phyloP scores from a whole-genome alignment of 2,888 invertebrate genomes.

The Lordiphosa andalusiaca region DNA sequence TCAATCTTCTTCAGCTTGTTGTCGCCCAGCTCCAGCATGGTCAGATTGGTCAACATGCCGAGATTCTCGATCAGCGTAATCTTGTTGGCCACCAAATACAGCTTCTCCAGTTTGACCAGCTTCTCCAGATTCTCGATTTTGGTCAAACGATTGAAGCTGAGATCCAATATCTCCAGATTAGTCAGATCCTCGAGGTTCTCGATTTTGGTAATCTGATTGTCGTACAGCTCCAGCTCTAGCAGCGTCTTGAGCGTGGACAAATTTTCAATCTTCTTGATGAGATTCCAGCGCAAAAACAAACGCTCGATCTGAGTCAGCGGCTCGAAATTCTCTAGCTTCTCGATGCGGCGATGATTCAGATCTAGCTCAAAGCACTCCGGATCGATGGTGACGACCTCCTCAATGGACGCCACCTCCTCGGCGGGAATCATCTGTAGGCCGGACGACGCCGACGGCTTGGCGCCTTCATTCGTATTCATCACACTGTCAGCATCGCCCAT shows the following conservation, averaged over 20 bases:
- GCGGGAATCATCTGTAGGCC: slow-evolving; percentile 58
- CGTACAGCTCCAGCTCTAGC: slow-evolving; percentile 95
- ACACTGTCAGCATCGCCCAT: slow-evolving; percentile 61
- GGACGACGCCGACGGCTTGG: slow-evolving; percentile 37
- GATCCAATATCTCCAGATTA: slow-evolving; percentile 93
- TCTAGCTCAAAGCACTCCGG: slow-evolving; percentile 83
- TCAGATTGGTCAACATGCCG: slow-evolving; percentile 88
- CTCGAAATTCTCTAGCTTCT: slow-evolving; percentile 91
- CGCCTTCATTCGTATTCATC: slow-evolving; percentile 19
- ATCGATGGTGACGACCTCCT: slow-evolving; percentile 77
- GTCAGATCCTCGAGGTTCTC: slow-evolving; percentile 93
- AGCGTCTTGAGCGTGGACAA: slow-evolving; percentile 88
- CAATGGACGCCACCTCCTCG: slow-evolving; percentile 68
- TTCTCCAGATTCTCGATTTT: slow-evolving; percentile 91
- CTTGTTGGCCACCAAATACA: slow-evolving; percentile 95
- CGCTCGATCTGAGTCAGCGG: slow-evolving; percentile 87
- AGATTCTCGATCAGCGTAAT: slow-evolving; percentile 93
- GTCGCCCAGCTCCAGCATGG: slow-evolving; percentile 95
- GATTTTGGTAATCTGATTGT: slow-evolving; percentile 96
- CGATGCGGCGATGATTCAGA: slow-evolving; percentile 93
- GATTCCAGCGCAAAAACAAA: slow-evolving; percentile 95
- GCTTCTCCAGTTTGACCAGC: slow-evolving; percentile 88
- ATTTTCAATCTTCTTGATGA: slow-evolving; percentile 96
- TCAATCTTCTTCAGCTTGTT: slow-evolving; percentile 95
- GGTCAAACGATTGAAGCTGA: slow-evolving; percentile 96